Evolutionary conservation across 2,888 invertebrate species (phyloP), one percentile per base, ranked within the genome.

Genomic region (Fragum fragum): DNA sequence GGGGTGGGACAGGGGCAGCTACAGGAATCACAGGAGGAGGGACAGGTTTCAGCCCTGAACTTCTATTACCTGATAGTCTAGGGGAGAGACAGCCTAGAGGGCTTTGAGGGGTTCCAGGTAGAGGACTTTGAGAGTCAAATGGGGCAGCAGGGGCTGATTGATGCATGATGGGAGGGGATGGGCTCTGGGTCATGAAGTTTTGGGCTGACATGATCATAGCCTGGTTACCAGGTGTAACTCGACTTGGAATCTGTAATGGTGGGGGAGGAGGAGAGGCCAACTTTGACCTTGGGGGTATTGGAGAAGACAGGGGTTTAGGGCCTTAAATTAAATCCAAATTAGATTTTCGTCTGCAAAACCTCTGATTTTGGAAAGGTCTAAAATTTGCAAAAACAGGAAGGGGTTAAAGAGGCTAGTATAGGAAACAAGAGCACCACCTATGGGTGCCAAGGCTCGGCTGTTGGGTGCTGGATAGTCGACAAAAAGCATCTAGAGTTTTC

Each of bases 1-100:
- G 74, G 21, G 83, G 84, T 14, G 86, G 81, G 23, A 74, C 69
- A 1, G 81, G 79, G 18, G 74, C 28, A 1, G 55, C 55, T 26
- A 47, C 69, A 57, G 81, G 85, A 36, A 76, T 76, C 18, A 79
- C 36, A 6, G 87, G 87, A 36, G 89, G 83, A 42, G 88, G 73
- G n/a, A 82, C 80, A 57, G 85, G 76, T 70, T 76, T 83, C 0
- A 83, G 42, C 32, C 74, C 52, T 52, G 79, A 75, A 28, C 63
- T 68, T 59, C 85, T 75, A 63, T 85, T 81, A 26, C 70, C 71
- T 39, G 84, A 81, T 16, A 81, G 52, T 23, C 81, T 61, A 21
- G 85, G 87, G 47, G 80, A 84, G 70, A 77, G 76, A 70, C 82
- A 85, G 14, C 86, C 81, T 63, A 79, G 76, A 29, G 68, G 59